Evolutionary conservation across 2,888 invertebrate species (phyloP).

Genomic region (Brenthis ino): DNA sequence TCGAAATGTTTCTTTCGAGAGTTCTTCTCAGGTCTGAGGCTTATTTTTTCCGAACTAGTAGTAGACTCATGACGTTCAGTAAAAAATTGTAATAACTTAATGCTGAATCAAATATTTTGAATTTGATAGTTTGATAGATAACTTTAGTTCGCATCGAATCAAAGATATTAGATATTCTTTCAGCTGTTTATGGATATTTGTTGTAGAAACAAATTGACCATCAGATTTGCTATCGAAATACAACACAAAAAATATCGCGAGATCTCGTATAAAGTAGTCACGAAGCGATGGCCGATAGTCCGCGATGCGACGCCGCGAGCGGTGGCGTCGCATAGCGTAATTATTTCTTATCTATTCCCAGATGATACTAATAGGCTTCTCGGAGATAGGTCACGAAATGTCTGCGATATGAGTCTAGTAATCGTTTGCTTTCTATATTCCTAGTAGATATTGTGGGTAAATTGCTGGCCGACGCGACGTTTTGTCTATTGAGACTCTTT

Average conservation of each 20-base stretch:
- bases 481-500: no score
- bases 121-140: no score
- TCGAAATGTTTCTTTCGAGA: no score
- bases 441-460: no score
- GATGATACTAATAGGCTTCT: constrained; percentile 19
- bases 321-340: background rate
- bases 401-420: background rate
- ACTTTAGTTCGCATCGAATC: no score
- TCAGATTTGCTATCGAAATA: constrained; percentile 11
- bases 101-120: no score
- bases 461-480: no score
- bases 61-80: no score
- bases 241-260: constrained; percentile 10
- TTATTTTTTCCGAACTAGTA: no score
- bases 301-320: background rate
- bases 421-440: background rate
- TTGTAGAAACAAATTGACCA: constrained; percentile 3
- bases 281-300: constrained; percentile 21
- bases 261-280: constrained; percentile 14
- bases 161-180: no score
- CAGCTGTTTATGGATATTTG: background rate
- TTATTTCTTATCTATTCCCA: constrained; percentile 13
- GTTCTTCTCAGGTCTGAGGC: no score
- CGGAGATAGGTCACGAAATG: constrained; percentile 11
- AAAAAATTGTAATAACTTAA: no score